Conservation (phyloP, 2,888 invertebrate species). For the Embidobia sp. region DNA sequence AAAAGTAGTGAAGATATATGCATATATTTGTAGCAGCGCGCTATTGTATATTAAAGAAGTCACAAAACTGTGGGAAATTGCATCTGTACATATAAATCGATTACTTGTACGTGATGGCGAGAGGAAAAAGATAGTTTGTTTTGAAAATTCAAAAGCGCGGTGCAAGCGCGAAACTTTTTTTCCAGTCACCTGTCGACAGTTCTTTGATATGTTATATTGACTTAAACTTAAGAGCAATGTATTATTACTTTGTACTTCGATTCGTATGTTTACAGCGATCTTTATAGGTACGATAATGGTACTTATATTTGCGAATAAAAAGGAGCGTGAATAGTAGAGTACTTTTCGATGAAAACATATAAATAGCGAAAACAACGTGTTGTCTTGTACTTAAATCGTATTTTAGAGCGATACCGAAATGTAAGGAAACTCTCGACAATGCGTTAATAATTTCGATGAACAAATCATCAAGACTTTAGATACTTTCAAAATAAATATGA, state of each 20-base stretch:
- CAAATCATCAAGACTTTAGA: conserved; percentile 49
- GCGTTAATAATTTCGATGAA: conserved; percentile 30
- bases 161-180: conserved; percentile 21
- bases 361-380: conserved; percentile 30
- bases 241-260: conserved; percentile 54
- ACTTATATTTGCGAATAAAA: conserved; percentile 22
- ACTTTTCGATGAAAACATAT: conserved; percentile 29
- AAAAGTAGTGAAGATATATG: conserved; percentile 12
- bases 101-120: conserved; percentile 2
- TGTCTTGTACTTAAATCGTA: conserved; percentile 45
- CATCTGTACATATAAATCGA: conserved; percentile 28
- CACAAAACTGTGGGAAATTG: conserved; percentile 8
- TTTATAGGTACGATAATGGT: conserved; percentile 24
- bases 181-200: conserved; percentile 2
- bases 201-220: conserved; percentile 17
- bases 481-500: conserved; percentile 49
- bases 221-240: conserved; percentile 42
- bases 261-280: conserved; percentile 41
- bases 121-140: conserved; percentile 22
- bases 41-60: conserved; percentile 17
- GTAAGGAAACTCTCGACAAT: conserved; percentile 11
- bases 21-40: conserved; percentile 1
- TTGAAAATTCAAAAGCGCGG: conserved; percentile 2
- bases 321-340: conserved; percentile 7
- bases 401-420: conserved; percentile 29